Evolutionary conservation across 2,888 invertebrate species (phyloP).

Genomic region (Plagiodera versicolora): DNA sequence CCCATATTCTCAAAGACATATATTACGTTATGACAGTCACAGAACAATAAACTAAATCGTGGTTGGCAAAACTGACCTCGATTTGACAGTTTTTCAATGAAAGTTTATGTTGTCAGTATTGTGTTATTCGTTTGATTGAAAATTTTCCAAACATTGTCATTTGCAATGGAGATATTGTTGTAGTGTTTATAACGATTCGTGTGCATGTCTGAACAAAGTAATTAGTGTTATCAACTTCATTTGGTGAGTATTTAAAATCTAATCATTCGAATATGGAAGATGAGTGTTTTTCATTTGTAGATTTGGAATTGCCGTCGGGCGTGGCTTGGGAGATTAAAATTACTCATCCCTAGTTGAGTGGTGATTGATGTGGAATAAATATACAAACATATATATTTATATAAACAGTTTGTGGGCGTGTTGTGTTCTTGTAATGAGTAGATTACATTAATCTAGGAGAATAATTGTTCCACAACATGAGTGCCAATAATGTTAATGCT

Average conservation of each 20-base stretch:
- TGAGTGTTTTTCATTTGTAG: background rate
- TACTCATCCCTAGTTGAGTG: slow-evolving; percentile 47
- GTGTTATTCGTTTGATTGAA: background rate
- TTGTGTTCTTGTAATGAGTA: slow-evolving; percentile 10
- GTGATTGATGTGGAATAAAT: slow-evolving; percentile 38
- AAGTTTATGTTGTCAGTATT: background rate
- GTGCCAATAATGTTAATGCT: slow-evolving; percentile 54
- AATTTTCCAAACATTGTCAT: background rate
- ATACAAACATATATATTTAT: slow-evolving; percentile 14
- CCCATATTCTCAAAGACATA: too few relatives aligned
- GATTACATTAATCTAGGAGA: slow-evolving; percentile 9
- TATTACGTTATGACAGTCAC: too few relatives aligned
- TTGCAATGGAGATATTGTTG: background rate
- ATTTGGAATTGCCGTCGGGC: slow-evolving; percentile 42
- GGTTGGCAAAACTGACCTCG: too few relatives aligned
- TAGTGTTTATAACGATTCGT: background rate
- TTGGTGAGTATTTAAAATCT: background rate
- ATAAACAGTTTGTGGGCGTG: background rate
- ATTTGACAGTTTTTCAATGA: background rate
- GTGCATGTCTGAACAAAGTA: background rate
- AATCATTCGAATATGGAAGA: background rate
- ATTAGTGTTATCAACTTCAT: background rate
- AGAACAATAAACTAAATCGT: too few relatives aligned
- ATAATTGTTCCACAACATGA: slow-evolving; percentile 42
- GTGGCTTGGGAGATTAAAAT: slow-evolving; percentile 54